Percentiles rank a stretch among this genome's conserved stretches.
phyloP scores from a whole-genome alignment of 2,797 vertebrate species.

The Neosilurus mollespiculum region DNA sequence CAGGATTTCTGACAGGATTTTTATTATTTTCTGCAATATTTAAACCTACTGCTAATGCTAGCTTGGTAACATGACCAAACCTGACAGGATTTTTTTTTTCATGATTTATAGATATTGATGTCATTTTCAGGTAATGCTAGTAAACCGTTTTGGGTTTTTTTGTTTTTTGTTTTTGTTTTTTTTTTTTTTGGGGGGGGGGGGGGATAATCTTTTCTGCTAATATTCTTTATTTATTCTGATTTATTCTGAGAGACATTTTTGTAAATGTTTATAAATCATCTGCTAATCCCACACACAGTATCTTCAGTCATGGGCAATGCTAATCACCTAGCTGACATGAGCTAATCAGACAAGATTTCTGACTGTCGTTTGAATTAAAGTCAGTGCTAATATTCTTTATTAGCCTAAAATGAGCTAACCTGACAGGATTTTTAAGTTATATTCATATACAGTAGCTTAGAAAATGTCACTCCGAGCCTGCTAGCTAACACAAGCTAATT shows the following conservation, averaged over 20 bases:
- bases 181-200: too few relatives aligned
- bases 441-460: too few relatives aligned
- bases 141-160: background rate
- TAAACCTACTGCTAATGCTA: background rate
- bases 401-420: background rate
- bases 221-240: background rate
- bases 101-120: background rate
- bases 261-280: too few relatives aligned
- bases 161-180: too few relatives aligned
- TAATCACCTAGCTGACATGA: background rate
- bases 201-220: background rate
- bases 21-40: background rate
- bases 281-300: background rate
- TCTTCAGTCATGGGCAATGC: background rate
- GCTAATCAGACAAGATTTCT: background rate
- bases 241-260: too few relatives aligned
- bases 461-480: background rate
- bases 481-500: background rate
- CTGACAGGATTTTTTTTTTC: background rate
- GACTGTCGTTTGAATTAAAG: background rate
- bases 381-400: background rate
- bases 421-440: background rate
- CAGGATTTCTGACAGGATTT: background rate
- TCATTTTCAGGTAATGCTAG: background rate
- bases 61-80: background rate